These are phyloP conservation scores for Cyprinodon brontotheroides DNA, from an alignment of 2,113 vertebrate species.

Conservation along the genomic window DNA sequence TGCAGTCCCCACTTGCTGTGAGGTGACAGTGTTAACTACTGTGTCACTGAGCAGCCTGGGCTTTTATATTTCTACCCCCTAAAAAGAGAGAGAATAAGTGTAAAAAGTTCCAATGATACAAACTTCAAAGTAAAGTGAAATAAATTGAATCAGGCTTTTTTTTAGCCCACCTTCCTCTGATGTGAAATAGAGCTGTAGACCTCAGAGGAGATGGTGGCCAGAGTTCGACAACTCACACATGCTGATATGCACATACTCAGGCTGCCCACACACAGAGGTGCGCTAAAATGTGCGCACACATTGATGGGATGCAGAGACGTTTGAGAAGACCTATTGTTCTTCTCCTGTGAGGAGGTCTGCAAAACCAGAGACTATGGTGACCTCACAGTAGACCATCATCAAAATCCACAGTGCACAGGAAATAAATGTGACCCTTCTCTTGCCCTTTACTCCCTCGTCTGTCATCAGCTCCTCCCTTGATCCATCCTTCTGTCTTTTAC, in stretches of 20 bases:
- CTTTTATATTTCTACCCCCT: conserved; percentile 24
- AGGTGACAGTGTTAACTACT: conserved; percentile 54
- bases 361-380: conserved; percentile 42
- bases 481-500: conserved; percentile 50
- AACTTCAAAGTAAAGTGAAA: conserved; percentile 63
- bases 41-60: conserved; percentile 15
- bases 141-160: conserved; percentile 65
- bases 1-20: conserved; percentile 18
- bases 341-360: conserved; percentile 53
- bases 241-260: neutral
- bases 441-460: conserved; percentile 58
- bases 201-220: conserved; percentile 39
- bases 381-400: conserved; percentile 57
- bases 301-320: conserved; percentile 27
- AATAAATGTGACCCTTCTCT: conserved; percentile 68
- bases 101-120: conserved; percentile 44
- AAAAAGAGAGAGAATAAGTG: neutral
- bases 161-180: conserved; percentile 52
- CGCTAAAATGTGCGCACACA: conserved; percentile 24
- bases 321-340: conserved; percentile 54
- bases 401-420: conserved; percentile 61
- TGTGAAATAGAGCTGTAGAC: conserved; percentile 64
- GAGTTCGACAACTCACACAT: conserved; percentile 21
- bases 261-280: neutral
- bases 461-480: conserved; percentile 44